Conservation (phyloP, 2,113 vertebrate genomes). For the Arizona elegans region DNA sequence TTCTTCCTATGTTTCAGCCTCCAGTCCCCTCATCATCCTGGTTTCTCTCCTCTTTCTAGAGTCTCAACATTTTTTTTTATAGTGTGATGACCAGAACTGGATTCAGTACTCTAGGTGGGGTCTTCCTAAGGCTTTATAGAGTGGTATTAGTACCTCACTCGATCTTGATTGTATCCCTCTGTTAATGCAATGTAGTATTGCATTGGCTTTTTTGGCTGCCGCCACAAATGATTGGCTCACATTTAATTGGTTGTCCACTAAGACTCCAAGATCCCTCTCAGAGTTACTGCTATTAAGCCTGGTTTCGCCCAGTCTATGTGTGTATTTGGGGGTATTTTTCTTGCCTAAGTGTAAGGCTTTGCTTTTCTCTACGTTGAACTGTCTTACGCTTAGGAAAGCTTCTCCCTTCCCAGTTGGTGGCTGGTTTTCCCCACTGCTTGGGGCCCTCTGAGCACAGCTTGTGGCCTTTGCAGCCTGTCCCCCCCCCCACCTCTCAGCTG, state of each 20-base stretch:
- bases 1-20: too few relatives aligned
- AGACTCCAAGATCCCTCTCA: not conserved
- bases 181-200: not conserved
- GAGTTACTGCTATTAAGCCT: not conserved
- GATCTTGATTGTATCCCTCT: not conserved
- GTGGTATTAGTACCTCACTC: not conserved
- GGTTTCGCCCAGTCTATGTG: not conserved
- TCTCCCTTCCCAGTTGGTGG: not conserved
- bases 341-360: too few relatives aligned
- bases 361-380: too few relatives aligned
- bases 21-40: not conserved
- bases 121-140: not conserved
- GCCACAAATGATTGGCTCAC: not conserved
- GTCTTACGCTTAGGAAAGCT: not conserved
- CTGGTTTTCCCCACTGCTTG: not conserved
- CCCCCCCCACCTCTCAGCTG: not conserved
- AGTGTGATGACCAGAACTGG: not conserved
- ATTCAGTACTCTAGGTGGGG: not conserved
- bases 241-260: not conserved
- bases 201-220: not conserved
- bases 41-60: not conserved
- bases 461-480: not conserved
- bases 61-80: not conserved
- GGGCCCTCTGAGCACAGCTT: not conserved
- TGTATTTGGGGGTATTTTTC: too few relatives aligned